A percentile compares a stretch with the other conserved stretches of the same genome.
Conservation (phyloP, 2,113 vertebrate genomes). For the Platichthys stellatus region DNA sequence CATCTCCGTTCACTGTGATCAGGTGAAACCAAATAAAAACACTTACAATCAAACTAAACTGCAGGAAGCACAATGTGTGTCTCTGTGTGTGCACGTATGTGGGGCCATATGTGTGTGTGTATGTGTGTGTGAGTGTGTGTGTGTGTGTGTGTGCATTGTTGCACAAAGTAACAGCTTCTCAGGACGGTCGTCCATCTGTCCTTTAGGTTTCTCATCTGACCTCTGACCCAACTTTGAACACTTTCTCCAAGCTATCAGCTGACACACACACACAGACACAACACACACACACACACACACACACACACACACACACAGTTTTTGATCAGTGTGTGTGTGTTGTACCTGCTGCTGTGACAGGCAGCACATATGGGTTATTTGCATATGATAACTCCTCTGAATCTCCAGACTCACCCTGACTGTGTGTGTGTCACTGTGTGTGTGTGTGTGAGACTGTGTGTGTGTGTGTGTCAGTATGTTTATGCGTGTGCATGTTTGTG, state of each 20-base stretch:
- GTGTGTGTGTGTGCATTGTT: background rate
- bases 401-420: constrained; percentile 55
- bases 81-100: constrained; percentile 9
- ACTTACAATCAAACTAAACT: background rate
- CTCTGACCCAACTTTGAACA: constrained; percentile 25
- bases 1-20: too few relatives aligned
- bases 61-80: constrained; percentile 1
- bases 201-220: constrained; percentile 25
- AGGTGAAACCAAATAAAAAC: too few relatives aligned
- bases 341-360: constrained; percentile 34
- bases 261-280: constrained; percentile 1
- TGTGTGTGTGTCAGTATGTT: background rate
- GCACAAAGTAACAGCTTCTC: background rate
- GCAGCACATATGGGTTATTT: constrained; percentile 65
- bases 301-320: too few relatives aligned
- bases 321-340: background rate
- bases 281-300: background rate
- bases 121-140: background rate
- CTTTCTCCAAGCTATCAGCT: background rate
- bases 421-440: constrained; percentile 18
- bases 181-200: constrained; percentile 32
- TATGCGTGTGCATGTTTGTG: too few relatives aligned
- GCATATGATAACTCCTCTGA: constrained; percentile 42
- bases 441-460: constrained; percentile 25
- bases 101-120: background rate